phyloP scores from a whole-genome alignment of 2,113 vertebrate genomes.

The Ornithorhynchus anatinus region DNA sequence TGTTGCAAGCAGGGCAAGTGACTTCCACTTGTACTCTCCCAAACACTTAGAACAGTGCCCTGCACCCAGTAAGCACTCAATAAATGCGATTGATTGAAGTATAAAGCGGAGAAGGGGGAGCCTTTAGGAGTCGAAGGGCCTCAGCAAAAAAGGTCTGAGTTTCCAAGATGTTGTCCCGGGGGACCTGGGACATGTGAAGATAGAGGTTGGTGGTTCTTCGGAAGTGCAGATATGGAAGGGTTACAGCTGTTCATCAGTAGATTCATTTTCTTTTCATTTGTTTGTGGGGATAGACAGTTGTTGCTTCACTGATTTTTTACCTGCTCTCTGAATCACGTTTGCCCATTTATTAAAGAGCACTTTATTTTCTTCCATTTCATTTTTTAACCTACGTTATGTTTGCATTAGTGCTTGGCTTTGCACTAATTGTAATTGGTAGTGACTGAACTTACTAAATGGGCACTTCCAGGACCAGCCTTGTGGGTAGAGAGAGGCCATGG shows the following conservation, averaged over 20 bases:
- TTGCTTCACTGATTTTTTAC: not conserved
- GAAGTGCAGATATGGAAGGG: not conserved
- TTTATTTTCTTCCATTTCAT: no score
- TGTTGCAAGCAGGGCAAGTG: no score
- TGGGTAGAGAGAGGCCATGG: not conserved
- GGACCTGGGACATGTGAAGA: not conserved
- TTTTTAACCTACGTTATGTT: not conserved
- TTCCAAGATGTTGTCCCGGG: not conserved
- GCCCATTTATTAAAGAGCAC: no score
- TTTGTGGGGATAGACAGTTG: not conserved
- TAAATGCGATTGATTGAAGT: no score
- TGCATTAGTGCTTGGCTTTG: not conserved
- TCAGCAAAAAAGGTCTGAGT: not conserved
- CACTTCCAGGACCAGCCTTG: no score
- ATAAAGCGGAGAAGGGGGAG: no score
- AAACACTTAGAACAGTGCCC: no score
- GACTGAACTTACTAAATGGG: no score
- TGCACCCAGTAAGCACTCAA: no score
- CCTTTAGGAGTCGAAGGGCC: no score
- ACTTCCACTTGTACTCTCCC: no score
- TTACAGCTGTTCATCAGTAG: rapidly evolving
- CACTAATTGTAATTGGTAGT: not conserved
- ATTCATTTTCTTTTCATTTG: not conserved
- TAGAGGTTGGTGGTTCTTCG: not conserved
- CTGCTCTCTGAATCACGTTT: not conserved